Conservation (phyloP, 2,888 invertebrate species). For the Siphonodentalium dalli region DNA sequence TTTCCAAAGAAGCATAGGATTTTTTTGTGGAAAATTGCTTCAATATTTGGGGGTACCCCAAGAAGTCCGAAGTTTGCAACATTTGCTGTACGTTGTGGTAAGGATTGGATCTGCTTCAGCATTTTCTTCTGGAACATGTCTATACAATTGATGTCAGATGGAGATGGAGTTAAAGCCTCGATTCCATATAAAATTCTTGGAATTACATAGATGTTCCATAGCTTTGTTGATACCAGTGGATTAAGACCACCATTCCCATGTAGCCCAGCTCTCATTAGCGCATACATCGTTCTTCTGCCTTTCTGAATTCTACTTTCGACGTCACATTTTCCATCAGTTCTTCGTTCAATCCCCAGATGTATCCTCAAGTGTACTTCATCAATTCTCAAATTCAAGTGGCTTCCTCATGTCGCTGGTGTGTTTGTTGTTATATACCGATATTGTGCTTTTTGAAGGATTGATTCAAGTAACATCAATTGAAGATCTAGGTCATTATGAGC, state of each 20-base stretch:
- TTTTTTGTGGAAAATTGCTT: too few relatives aligned
- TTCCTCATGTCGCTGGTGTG: background rate
- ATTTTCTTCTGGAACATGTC: background rate
- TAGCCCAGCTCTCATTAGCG: constrained; percentile 4
- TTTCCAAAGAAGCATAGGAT: too few relatives aligned
- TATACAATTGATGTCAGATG: background rate
- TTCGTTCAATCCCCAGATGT: background rate
- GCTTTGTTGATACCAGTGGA: background rate
- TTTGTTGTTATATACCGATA: background rate
- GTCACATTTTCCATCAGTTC: background rate
- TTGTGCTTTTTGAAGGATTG: background rate
- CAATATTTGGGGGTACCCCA: constrained; percentile 3
- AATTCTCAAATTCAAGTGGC: background rate
- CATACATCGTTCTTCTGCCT: background rate
- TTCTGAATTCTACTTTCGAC: background rate
- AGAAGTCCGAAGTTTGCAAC: background rate
- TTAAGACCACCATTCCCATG: constrained; percentile 1
- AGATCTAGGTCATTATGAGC: background rate
- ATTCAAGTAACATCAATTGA: background rate
- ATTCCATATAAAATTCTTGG: background rate
- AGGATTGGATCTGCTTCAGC: constrained; percentile 4
- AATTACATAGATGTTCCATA: background rate
- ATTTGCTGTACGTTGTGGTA: background rate
- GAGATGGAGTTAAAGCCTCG: background rate
- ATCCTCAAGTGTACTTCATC: background rate